Percentiles rank a stretch among this genome's conserved stretches.
Evolutionary conservation across 2,113 vertebrate species (phyloP).

Genomic region (Terrapene triunguis): DNA sequence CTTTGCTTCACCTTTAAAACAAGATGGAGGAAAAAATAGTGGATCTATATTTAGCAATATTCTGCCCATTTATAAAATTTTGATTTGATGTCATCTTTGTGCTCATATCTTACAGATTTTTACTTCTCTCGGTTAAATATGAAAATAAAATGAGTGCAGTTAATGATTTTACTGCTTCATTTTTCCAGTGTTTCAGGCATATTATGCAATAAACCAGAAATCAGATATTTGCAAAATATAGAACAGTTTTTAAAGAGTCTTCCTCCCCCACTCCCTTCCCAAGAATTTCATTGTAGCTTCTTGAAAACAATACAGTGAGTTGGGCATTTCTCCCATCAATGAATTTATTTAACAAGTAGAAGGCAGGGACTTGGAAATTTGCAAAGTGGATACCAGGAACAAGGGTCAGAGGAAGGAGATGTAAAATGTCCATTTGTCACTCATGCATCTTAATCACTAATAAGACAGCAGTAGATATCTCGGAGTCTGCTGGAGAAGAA

Average conservation of each 20-base stretch:
- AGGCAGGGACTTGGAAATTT: not conserved
- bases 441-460: not conserved
- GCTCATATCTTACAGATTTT: not conserved
- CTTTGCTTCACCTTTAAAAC: constrained; percentile 7
- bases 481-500: not conserved
- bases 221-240: not conserved
- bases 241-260: not conserved
- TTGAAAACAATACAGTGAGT: not conserved
- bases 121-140: not conserved
- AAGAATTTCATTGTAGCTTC: constrained; percentile 13
- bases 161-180: not conserved
- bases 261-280: not conserved
- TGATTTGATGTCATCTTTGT: not conserved
- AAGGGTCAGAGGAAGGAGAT: constrained; percentile 56
- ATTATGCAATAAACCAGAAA: not conserved
- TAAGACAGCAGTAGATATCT: constrained; percentile 19
- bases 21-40: not conserved
- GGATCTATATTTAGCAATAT: not conserved
- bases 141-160: not conserved
- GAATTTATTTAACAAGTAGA: not conserved
- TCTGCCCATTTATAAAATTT: not conserved
- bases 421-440: not conserved
- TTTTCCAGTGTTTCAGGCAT: not conserved
- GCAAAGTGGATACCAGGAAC: not conserved
- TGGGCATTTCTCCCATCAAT: not conserved